Base-by-base conservation (phyloP, 1,140 invertebrate genomes). In the Trichomalopsis sarcophagae region DNA sequence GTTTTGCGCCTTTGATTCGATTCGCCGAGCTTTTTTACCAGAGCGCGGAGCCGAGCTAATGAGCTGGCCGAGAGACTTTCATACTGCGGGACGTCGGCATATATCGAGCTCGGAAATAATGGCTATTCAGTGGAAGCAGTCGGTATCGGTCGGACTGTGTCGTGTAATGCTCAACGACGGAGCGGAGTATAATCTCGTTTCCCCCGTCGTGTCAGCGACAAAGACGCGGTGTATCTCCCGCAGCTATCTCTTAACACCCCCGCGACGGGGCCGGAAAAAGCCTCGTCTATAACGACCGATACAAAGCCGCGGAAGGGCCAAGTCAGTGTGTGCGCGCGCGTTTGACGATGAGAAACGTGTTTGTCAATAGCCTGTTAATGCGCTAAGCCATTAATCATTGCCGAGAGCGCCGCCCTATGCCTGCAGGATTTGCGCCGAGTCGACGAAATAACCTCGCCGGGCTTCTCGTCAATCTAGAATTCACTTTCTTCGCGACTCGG, bases 301-400 rank as follows among this genome's bases (percentile, higher is more conserved):
- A 62, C 55, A 62, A 62, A 62, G 55, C 55, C 55, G 55, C 55
- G 55, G 55, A 62, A 62, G 17, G 55, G 55, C 14, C 55, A 7
- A 7, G 17, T 62, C 55, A 7, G 55, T 62, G 21, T n/a, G 21
- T n/a, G 55, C n/a, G 6, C 1, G 17, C 6, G 50, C 2, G 55
- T n/a, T 21, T n/a, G 55, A 62, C 2, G 75, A 47, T 21, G 90
- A 90, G 90, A 88, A 91, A 91, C 91, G 90, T 91, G 92, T 92
- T 93, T 93, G 91, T 93, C 92, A 93, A 93, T 93, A 91, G 91
- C 89, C 89, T 91, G 91, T 92, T 93, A 93, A 93, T 93, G 92
- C 91, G 88, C 90, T 92, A 92, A 93, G 91, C 91, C 91, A 93
- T 93, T 93, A 93, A 93, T 93, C 92, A 93, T 93, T 93, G 89